Conservation (phyloP, 2,888 invertebrate genomes). For the Tipula vernalis region DNA sequence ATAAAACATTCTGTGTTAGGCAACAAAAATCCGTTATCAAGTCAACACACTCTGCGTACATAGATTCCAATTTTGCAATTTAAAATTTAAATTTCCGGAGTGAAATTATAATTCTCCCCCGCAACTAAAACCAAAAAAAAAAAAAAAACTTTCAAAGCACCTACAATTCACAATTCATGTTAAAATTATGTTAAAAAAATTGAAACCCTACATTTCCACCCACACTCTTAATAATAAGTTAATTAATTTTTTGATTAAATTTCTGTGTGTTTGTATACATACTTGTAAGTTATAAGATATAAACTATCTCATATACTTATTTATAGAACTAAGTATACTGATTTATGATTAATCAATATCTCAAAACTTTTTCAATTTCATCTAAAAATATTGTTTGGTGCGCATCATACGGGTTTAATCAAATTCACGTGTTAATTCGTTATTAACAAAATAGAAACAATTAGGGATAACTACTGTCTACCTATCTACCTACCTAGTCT, state of each 20-base stretch:
- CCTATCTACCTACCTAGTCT: no score
- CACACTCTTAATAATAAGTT: neutral
- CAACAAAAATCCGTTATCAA: neutral
- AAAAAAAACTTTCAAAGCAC: neutral
- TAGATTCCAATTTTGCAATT: neutral
- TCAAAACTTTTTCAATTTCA: neutral
- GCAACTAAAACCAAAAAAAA: neutral
- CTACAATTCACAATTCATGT: neutral
- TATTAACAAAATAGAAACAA: neutral
- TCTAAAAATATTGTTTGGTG: neutral
- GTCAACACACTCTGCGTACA: neutral
- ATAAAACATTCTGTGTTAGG: neutral
- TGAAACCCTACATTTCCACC: neutral
- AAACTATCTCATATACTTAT: neutral
- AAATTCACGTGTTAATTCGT: neutral
- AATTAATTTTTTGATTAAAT: neutral
- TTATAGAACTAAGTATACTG: neutral
- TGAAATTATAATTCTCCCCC: neutral
- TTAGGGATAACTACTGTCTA: neutral
- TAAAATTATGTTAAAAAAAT: neutral
- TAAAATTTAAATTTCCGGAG: constrained; percentile 4
- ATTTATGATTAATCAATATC: neutral
- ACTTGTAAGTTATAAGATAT: neutral
- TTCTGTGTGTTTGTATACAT: neutral
- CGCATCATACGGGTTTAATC: neutral